Percentiles rank a stretch among this genome's conserved stretches.
Evolutionary conservation across 2,113 vertebrate genomes (phyloP).

Genomic region (Oncorhynchus masou): DNA sequence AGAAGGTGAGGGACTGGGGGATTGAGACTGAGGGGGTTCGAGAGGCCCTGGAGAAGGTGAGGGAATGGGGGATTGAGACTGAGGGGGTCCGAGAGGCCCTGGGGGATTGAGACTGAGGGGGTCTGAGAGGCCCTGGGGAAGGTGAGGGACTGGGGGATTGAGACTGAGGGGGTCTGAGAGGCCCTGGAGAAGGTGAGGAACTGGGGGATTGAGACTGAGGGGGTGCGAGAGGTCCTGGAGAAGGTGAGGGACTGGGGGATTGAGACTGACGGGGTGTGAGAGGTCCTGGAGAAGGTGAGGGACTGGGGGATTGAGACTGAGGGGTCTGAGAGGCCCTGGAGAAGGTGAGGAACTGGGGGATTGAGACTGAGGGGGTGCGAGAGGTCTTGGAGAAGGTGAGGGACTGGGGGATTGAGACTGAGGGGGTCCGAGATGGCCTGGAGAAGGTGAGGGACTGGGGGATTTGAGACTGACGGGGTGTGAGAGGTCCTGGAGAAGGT

Average conservation of each 20-base stretch:
- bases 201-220: not conserved
- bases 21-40: not conserved
- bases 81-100: not conserved
- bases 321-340: not conserved
- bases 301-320: not conserved
- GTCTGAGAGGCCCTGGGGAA: constrained; percentile 85
- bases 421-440: constrained; percentile 83
- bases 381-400: constrained; percentile 95
- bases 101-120: constrained; percentile 63
- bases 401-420: not conserved
- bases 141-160: constrained; percentile 55
- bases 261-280: constrained; percentile 75
- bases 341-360: not conserved
- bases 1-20: constrained; percentile 73
- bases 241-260: not conserved
- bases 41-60: not conserved
- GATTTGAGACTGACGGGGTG: not conserved
- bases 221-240: not conserved
- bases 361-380: constrained; percentile 62
- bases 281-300: constrained; percentile 84
- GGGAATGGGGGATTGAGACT: too few relatives aligned
- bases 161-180: not conserved
- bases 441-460: constrained; percentile 82
- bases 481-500: not conserved
- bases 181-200: not conserved